These are phyloP conservation scores for Sinodicranocentrus sp. DNA, from an alignment of 2,888 invertebrate species.

Conservation along the genomic window DNA sequence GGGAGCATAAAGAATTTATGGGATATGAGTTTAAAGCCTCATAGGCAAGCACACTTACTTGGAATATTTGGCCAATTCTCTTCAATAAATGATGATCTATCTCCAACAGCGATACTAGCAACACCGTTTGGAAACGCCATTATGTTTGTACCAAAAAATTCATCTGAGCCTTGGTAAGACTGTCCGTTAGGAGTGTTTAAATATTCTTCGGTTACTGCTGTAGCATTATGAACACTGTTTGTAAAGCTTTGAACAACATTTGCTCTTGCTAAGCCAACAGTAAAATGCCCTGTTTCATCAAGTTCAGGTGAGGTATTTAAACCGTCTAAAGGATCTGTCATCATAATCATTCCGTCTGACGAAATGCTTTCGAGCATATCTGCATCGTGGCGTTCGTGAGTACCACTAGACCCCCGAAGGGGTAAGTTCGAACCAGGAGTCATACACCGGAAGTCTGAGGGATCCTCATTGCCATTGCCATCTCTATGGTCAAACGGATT, in stretches of 20 bases:
- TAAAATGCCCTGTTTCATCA: conserved; percentile 51
- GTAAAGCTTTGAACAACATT: conserved; percentile 51
- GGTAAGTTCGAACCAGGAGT: conserved; percentile 61
- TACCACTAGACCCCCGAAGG: conserved; percentile 17
- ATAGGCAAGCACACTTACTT: too few relatives aligned
- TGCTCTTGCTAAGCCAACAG: conserved; percentile 39
- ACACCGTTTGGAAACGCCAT: conserved; percentile 28
- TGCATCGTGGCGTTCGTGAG: conserved; percentile 24
- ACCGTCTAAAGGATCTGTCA: conserved; percentile 41
- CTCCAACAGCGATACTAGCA: background rate
- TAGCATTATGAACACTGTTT: conserved; percentile 25
- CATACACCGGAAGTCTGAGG: conserved; percentile 48
- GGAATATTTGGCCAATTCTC: conserved; percentile 31
- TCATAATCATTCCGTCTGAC: conserved; percentile 57
- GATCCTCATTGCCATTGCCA: conserved; percentile 45
- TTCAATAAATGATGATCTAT: conserved; percentile 31
- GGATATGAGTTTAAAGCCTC: too few relatives aligned
- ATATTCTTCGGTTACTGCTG: conserved; percentile 10
- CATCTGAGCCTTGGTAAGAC: conserved; percentile 6
- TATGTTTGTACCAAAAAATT: conserved; percentile 23
- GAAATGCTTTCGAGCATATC: conserved; percentile 60
- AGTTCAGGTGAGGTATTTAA: conserved; percentile 30
- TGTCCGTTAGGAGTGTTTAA: background rate
- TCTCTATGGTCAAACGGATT: conserved; percentile 47
- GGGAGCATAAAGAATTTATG: too few relatives aligned